phyloP scores from a whole-genome alignment of 1,140 invertebrate genomes.

The Drosophila subpulchrella region DNA sequence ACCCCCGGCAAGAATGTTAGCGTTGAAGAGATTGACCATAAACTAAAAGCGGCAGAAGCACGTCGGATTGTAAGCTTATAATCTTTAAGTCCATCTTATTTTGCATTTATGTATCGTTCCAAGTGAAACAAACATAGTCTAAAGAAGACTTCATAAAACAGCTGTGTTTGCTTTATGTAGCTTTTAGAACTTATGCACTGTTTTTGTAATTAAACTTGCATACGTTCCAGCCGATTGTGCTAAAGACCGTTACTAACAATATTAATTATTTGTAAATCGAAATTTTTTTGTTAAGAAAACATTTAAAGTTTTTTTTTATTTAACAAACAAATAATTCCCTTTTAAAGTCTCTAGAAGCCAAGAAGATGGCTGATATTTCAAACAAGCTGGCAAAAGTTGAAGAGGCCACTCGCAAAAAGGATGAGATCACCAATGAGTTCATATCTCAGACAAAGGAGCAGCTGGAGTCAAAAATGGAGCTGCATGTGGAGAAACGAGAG shows the following conservation, averaged over 20 bases:
- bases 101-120: too few species aligned
- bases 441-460: conserved; percentile 93
- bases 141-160: too few species aligned
- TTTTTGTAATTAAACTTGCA: too few species aligned
- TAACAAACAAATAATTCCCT: background rate
- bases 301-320: too few species aligned
- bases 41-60: conserved; percentile 95
- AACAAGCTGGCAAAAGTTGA: conserved; percentile 94
- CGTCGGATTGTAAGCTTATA: conserved; percentile 90
- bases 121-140: too few species aligned
- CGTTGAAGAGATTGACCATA: conserved; percentile 94
- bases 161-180: too few species aligned
- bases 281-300: too few species aligned
- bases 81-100: background rate
- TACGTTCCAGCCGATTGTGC: too few species aligned
- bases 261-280: too few species aligned
- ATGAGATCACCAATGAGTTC: conserved; percentile 93
- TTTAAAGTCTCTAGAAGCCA: conserved; percentile 91
- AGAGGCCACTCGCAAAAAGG: conserved; percentile 94
- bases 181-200: too few species aligned
- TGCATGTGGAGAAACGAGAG: conserved; percentile 93
- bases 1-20: conserved; percentile 87
- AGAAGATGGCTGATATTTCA: conserved; percentile 92
- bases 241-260: too few species aligned
- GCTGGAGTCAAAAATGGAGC: conserved; percentile 95